Base-by-base conservation (phyloP, 2,113 vertebrate species). In the Anguilla japonica region DNA sequence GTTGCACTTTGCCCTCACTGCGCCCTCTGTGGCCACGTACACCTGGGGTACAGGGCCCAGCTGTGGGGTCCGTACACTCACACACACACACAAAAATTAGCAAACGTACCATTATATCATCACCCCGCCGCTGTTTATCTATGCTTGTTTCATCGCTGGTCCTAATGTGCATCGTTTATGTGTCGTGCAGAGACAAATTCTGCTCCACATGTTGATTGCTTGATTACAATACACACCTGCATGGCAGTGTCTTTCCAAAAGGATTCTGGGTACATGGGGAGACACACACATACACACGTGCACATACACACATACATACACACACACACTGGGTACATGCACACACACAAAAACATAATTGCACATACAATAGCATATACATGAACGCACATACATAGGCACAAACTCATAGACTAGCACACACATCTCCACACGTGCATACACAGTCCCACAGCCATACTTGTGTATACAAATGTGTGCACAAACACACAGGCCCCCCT, bases 201-300 rank as follows among this genome's bases (percentile, higher is more conserved):
- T 41, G n/a, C 29, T 40, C 22, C 86, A 87, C 75, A 87, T 84
- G 88, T 89, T 95, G 94, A 95, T 94, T 94, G 93, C 92, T 94
- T 89, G 91, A 95, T 96, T 94, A 94, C 94, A 90, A 93, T 93
- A 94, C 93, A 94, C 93, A 90, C 92, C 87, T 87, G 88, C 93
- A 94, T 92, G 93, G 75, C 90, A 86, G 91, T 93, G 93, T 92
- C 91, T 93, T 92, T 95, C 92, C 91, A 88, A 91, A 92, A 93
- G 86, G 88, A 95, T 93, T 94, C 94, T 94, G 93, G 92, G 22
- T 63, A 26, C 60, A 63, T 63, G 60, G 18, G 22, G 22, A 63
- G 22, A 63, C 22, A 83, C 89, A 83, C 84, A 88, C 71, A 89
- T 22, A 90, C 81, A 86, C 60, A 81, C 93, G 92, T 50, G 87